Evolutionary conservation across 1,140 invertebrate genomes (phyloP), one percentile per base, ranked within the genome.

Genomic region (Mizuhopecten yessoensis): DNA sequence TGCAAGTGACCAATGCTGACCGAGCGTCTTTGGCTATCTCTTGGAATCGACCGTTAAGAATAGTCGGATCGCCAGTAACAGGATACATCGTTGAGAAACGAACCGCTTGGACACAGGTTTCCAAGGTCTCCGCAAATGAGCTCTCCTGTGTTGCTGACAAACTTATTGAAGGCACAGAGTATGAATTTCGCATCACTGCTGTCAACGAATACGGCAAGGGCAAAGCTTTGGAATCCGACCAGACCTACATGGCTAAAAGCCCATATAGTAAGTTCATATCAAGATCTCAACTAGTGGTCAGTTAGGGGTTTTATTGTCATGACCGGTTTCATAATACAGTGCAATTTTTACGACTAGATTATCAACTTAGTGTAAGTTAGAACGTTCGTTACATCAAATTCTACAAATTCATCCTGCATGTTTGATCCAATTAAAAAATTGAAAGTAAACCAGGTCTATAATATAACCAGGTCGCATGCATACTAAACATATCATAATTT

Each of bases 191-290:
- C 98, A 98, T 90, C 98, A 98, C 45, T 95, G 98, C 98, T 36
- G 98, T 99, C 36, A 99, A 99, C 97, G 97, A 99, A 33, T 98
- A 99, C 96, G 99, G 99, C 90, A 97, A 98, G 34, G 94, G 96
- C 94, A 98, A 99, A 92, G 98, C 99, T 34, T 96, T 99, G 15
- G 98, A 99, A 92, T 98, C 98, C 91, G 97, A 98, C n/a, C 98
- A 98, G 89, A 98, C 98, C 5, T 98, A 99, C 94, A 98, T 97
- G 92, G 98, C 99, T 0, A 99, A 99, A 95, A 98, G 99, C 90
- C 92, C 94, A 87, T 95, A 94, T 94, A 95, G 96, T 96, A 92
- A 91, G 93, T 98, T 39, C n/a, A n/a, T n/a, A n/a, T n/a, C n/a
- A n/a, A n/a, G n/a, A n/a, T n/a, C n/a, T n/a, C n/a, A n/a, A n/a